Evolutionary conservation across 2,888 invertebrate genomes (phyloP).

Genomic region (Teleiodes luculella): DNA sequence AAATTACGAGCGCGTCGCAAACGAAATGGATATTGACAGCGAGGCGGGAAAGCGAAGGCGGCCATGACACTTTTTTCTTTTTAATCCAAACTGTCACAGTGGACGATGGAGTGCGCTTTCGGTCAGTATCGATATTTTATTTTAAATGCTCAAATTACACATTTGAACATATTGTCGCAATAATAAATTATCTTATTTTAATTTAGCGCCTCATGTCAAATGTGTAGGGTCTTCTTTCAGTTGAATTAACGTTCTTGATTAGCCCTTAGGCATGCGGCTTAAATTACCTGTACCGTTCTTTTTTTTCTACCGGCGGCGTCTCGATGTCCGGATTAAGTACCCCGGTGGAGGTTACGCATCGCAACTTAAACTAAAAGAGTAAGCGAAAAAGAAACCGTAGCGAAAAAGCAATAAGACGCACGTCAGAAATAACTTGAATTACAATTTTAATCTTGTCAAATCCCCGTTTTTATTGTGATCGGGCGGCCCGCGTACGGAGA

Average conservation of each 20-base stretch:
- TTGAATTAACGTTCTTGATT: constrained; percentile 26
- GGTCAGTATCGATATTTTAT: constrained; percentile 36
- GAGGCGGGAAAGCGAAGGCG: constrained; percentile 52
- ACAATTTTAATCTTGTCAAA: constrained; percentile 78
- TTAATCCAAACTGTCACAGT: constrained; percentile 47
- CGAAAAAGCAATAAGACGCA: constrained; percentile 73
- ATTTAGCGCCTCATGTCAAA: constrained; percentile 14
- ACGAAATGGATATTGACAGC: constrained; percentile 54
- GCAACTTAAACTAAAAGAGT: constrained; percentile 36
- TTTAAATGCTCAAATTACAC: constrained; percentile 28
- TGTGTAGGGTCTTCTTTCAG: constrained; percentile 18
- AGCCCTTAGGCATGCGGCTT: constrained; percentile 26
- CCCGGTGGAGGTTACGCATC: constrained; percentile 37
- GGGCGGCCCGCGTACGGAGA: constrained; percentile 50
- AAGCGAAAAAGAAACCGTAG: constrained; percentile 47
- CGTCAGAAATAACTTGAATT: constrained; percentile 74
- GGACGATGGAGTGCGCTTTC: constrained; percentile 38
- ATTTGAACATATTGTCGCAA: constrained; percentile 21
- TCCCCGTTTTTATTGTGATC: constrained; percentile 73
- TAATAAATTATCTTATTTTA: constrained; percentile 22
- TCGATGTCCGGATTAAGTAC: constrained; percentile 47
- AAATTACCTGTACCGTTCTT: constrained; percentile 23
- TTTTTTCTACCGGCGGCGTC: constrained; percentile 31
- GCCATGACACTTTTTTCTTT: constrained; percentile 54
- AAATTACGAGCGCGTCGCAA: constrained; percentile 35